Evolutionary conservation across 1,140 invertebrate genomes (phyloP), one percentile per base, ranked within the genome.

Genomic region (Cydia amplana): DNA sequence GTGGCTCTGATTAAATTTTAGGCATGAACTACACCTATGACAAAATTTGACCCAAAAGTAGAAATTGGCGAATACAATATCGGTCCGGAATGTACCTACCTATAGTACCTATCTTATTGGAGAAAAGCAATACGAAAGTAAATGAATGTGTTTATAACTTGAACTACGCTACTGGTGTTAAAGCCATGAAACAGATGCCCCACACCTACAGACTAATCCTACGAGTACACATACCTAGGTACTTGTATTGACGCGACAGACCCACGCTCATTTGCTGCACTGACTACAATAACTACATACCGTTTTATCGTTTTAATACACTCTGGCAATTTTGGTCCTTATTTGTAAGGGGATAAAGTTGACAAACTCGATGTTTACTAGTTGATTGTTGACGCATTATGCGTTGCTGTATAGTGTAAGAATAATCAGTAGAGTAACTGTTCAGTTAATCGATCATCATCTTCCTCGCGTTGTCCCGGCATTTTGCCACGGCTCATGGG

Each of bases 181-280:
- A 20, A 7, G 55, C 55, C 6, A 60, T 12, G 55, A 60, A 60
- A 20, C 55, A 60, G 55, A 60, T n/a, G 20, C 55, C 55, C 51
- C 20, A 60, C 55, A 60, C 55, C 20, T 67, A 28, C 64, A 70
- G 32, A 70, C 65, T 36, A 70, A 70, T 36, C 65, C 25, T 60
- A n/a, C 18, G 7, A 60, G 55, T 43, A 70, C 32, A 70, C n/a
- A 36, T 25, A 67, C 65, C 18, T 10, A 28, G 60, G 10, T 9
- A 49, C 10, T 12, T 20, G 55, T 18, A 18, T 43, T 70, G 28
- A 18, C n/a, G 65, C 65, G n/a, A 36, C 75, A 73, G 73, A 79
- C 83, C 87, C 87, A 88, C 88, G 85, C 80, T 82, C 84, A 87
- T 84, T 90, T 87, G 83, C 82, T 85, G 86, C 87, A 87, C 84